Evolutionary conservation across 2,888 invertebrate species (phyloP).

Genomic region (Brassicogethes aeneus): DNA sequence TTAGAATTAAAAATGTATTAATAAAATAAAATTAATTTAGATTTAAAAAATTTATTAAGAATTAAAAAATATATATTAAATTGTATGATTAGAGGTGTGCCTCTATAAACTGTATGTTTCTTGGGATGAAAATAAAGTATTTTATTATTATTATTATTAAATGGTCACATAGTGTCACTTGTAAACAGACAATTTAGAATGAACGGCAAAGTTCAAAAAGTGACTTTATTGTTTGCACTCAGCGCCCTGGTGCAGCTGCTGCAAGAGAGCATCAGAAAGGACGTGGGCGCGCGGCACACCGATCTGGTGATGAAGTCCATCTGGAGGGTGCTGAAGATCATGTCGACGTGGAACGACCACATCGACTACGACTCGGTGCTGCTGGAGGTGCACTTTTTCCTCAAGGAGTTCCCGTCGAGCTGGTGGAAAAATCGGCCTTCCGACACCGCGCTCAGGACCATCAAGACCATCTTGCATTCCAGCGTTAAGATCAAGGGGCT

Average conservation of each 20-base stretch:
- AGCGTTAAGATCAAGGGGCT: slow-evolving; percentile 83
- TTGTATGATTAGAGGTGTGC: too few relatives aligned
- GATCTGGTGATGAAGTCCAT: slow-evolving; percentile 87
- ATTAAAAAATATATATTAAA: too few relatives aligned
- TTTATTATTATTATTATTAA: too few relatives aligned
- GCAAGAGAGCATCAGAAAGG: slow-evolving; percentile 71
- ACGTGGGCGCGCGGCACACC: slow-evolving; percentile 61
- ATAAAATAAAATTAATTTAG: too few relatives aligned
- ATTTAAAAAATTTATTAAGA: too few relatives aligned
- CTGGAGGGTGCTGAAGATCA: slow-evolving; percentile 87
- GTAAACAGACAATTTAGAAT: too few relatives aligned
- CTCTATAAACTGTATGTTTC: too few relatives aligned
- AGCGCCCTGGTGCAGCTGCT: slow-evolving; percentile 82
- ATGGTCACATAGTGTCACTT: too few relatives aligned
- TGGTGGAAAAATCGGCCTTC: slow-evolving; percentile 80
- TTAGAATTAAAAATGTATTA: too few relatives aligned
- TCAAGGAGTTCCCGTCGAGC: slow-evolving; percentile 75
- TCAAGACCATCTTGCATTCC: slow-evolving; percentile 89
- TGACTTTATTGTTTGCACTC: not conserved
- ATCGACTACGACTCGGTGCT: slow-evolving; percentile 72
- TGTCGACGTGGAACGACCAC: slow-evolving; percentile 68
- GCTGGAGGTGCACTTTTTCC: slow-evolving; percentile 78
- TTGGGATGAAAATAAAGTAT: too few relatives aligned
- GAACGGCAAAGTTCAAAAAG: too few relatives aligned
- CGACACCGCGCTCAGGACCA: slow-evolving; percentile 84